Evolutionary conservation across 2,797 vertebrate genomes (phyloP), one percentile per base, ranked within the genome.

Genomic region (Onychomys torridus): DNA sequence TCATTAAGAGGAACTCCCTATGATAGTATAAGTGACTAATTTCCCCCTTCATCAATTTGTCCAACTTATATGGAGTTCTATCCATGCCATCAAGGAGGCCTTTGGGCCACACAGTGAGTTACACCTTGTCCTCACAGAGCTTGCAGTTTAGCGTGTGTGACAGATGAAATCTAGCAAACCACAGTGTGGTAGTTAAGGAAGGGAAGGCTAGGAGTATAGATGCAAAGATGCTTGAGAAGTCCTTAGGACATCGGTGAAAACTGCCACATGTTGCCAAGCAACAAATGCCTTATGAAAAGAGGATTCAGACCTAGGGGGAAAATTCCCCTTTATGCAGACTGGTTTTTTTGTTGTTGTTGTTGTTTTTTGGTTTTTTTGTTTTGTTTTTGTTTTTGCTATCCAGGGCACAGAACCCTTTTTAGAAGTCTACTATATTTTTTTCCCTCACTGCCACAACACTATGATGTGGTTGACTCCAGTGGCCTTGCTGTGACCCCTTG

Each of bases 1-100:
- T 87, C 11, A 49, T 79, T 92, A 61, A 86, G 84, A 94, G 52
- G 37, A 96, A 93, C 40, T 83, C 29, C 16, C 27, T 71, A 0
- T 92, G 34, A 52, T 59, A 86, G 21, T 65, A 82, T 3, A 63
- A 46, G 21, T 65, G 14, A 75, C 61, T 89, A 73, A 40, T 88
- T 95, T 95, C 91, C 73, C 21, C 75, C 84, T 93, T 92, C 71
- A 82, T 91, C 65, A 78, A 67, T 93, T 96, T 32, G 65, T 92
- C 61, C 59, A 40, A 75, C 40, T 67, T 46, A 37, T 82, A 67
- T 37, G 55, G 69, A 90, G 69, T 71, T 76, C 40, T 63, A 87
- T 25, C 29, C 43, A n/a, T 87, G 57, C 88, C 65, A 91, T 57
- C 52, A 91, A 7, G 9, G 57, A 77, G 79, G 57, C 21, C 32